Conservation (phyloP, 1,140 invertebrate genomes). For the Neuroterus valhalla region DNA sequence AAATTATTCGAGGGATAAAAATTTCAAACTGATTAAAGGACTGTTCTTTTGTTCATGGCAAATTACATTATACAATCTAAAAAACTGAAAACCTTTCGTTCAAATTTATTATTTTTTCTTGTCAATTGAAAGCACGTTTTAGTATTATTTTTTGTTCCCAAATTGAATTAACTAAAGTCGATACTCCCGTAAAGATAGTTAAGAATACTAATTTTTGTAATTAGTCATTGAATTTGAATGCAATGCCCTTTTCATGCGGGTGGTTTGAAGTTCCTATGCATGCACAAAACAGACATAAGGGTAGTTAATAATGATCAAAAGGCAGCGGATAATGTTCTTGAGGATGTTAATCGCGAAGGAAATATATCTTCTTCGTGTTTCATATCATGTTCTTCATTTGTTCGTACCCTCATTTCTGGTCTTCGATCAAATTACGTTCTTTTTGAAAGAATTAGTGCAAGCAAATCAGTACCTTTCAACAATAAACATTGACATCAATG, state of each 20-base stretch:
- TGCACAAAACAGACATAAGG: not conserved
- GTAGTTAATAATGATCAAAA: no score
- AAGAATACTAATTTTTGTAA: not conserved
- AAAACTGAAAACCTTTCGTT: no score
- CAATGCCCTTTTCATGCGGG: slow-evolving; percentile 7
- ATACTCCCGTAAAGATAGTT: no score
- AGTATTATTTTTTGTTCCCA: no score
- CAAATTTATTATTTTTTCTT: no score
- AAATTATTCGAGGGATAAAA: no score
- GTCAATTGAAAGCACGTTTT: no score
- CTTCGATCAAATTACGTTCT: slow-evolving; percentile 6
- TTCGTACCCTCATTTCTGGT: slow-evolving; percentile 5
- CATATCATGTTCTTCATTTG: not conserved
- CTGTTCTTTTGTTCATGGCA: no score
- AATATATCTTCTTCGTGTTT: slow-evolving; percentile 27
- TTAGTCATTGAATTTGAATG: not conserved
- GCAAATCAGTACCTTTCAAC: not conserved
- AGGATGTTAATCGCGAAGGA: slow-evolving; percentile 10
- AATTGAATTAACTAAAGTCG: no score
- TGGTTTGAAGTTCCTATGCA: not conserved
- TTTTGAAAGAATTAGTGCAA: not conserved
- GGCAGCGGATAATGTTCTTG: slow-evolving; percentile 5
- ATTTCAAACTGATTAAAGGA: no score
- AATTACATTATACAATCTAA: no score
- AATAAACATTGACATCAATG: no score